Evolutionary conservation across 2,113 vertebrate genomes (phyloP).

Genomic region (Haemorhous mexicanus): DNA sequence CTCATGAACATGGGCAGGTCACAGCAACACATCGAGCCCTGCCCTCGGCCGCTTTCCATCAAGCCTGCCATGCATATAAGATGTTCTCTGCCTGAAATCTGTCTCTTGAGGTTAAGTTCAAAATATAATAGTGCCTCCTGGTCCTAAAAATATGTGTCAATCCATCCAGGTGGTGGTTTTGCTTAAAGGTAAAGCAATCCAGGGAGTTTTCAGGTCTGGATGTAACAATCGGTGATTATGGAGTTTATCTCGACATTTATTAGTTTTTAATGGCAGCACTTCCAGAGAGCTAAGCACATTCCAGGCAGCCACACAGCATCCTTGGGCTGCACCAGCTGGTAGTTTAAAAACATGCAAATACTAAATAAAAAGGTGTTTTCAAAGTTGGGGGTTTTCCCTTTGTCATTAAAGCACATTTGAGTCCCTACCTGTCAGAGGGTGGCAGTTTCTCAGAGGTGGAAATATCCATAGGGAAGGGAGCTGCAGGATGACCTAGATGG

Average conservation of each 20-base stretch:
- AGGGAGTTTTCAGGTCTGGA: background rate
- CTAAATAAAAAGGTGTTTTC: background rate
- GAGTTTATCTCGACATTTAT: conserved; percentile 24
- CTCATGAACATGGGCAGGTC: background rate
- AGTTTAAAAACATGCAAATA: background rate
- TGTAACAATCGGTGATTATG: background rate
- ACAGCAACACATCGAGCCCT: background rate
- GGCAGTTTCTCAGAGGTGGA: background rate
- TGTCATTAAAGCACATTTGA: background rate
- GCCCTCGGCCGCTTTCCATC: background rate
- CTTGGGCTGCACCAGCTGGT: background rate
- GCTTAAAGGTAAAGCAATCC: background rate
- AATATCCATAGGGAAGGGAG: background rate
- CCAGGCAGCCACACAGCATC: background rate
- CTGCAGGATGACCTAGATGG: background rate
- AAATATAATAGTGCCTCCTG: background rate
- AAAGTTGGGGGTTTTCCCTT: background rate
- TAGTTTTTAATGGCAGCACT: conserved; percentile 11
- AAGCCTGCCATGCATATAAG: background rate
- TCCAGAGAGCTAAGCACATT: background rate
- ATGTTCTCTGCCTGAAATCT: background rate
- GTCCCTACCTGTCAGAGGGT: background rate
- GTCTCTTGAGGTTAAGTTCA: background rate
- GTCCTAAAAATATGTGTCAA: background rate
- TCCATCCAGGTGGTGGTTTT: background rate